Percentiles rank a stretch among this genome's conserved stretches.
Evolutionary conservation across 2,113 vertebrate species (phyloP).

Genomic region (Vireo altiloquus): DNA sequence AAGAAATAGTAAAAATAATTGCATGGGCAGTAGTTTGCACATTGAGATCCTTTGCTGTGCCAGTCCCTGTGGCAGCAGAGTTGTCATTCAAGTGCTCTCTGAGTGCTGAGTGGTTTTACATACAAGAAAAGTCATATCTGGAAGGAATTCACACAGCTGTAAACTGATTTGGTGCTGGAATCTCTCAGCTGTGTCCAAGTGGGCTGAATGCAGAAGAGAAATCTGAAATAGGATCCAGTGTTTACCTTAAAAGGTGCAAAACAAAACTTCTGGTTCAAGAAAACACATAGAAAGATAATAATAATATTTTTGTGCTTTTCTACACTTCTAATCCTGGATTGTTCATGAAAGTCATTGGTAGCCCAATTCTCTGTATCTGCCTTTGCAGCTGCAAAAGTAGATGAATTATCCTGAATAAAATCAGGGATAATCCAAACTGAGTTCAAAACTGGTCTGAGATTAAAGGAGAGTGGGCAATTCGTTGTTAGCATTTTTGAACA

Average conservation of each 20-base stretch:
- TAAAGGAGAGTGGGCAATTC: neutral
- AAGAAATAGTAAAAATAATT: neutral
- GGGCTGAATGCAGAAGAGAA: neutral
- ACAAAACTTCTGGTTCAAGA: neutral
- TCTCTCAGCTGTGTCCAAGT: neutral
- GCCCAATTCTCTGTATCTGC: neutral
- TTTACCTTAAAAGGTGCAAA: neutral
- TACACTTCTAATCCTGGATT: neutral
- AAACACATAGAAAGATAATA: neutral
- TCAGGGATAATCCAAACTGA: neutral
- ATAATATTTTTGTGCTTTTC: neutral
- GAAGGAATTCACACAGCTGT: neutral
- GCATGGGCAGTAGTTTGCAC: neutral
- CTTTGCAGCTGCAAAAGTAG: neutral
- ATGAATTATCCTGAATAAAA: neutral
- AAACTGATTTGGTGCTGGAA: neutral
- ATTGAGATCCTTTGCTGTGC: neutral
- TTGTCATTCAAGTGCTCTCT: neutral
- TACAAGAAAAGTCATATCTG: neutral
- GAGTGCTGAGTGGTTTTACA: neutral
- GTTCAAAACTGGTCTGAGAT: constrained; percentile 6
- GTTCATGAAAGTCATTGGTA: neutral
- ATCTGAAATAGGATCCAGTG: neutral
- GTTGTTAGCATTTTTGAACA: constrained; percentile 16
- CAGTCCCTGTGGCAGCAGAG: neutral